Evolutionary conservation across 2,888 invertebrate species (phyloP).

Genomic region (Ophioninae sp.): DNA sequence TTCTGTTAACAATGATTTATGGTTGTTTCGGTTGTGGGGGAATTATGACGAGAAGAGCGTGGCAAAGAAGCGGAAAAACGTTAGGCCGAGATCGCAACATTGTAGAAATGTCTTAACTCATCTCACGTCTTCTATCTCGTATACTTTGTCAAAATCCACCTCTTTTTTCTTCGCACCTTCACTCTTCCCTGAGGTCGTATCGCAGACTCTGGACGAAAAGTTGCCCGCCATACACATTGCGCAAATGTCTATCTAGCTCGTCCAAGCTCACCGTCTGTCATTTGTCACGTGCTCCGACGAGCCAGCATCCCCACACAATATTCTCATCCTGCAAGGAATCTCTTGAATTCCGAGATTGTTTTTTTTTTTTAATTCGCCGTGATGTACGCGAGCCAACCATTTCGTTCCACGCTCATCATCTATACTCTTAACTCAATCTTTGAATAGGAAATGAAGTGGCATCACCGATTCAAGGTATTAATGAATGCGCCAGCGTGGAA

Average conservation of each 20-base stretch:
- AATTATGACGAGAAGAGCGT: background rate
- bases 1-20: too few relatives aligned
- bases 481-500: too few relatives aligned
- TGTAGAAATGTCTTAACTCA: slow-evolving; percentile 44
- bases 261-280: slow-evolving; percentile 54
- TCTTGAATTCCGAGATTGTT: slow-evolving; percentile 18
- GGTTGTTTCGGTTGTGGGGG: background rate
- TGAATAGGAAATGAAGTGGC: slow-evolving; percentile 19
- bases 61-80: slow-evolving; percentile 25
- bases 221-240: slow-evolving; percentile 42
- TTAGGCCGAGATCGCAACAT: slow-evolving; percentile 28
- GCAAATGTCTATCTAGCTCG: slow-evolving; percentile 57
- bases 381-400: slow-evolving; percentile 4
- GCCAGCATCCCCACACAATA: slow-evolving; percentile 19
- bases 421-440: slow-evolving; percentile 22
- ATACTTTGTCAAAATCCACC: slow-evolving; percentile 49
- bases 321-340: slow-evolving; percentile 42
- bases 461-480: too few relatives aligned
- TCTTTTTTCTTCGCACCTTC: slow-evolving; percentile 35
- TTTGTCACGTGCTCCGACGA: slow-evolving; percentile 56
- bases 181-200: background rate
- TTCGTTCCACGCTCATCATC: slow-evolving; percentile 27
- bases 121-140: slow-evolving; percentile 48
- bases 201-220: slow-evolving; percentile 13
- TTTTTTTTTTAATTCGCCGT: slow-evolving; percentile 49